A percentile compares a stretch with the other conserved stretches of the same genome.
phyloP scores from a whole-genome alignment of 2,113 vertebrate species.

The Sporophila hypoxantha region DNA sequence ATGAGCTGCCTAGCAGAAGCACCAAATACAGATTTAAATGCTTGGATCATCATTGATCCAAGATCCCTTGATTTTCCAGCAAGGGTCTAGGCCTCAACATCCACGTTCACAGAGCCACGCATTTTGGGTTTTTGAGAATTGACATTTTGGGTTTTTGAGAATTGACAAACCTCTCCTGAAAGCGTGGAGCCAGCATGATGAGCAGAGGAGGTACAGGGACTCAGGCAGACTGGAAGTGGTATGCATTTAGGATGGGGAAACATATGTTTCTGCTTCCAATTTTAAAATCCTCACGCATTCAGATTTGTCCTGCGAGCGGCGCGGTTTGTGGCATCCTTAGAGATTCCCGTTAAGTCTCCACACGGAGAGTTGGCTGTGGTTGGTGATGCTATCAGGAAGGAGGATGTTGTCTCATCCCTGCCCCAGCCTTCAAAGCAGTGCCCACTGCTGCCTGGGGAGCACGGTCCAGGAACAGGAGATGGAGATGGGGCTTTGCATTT shows the following conservation, averaged over 20 bases:
- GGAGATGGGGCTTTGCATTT: background rate
- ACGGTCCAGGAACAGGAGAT: background rate
- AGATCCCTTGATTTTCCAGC: background rate
- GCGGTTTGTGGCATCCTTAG: background rate
- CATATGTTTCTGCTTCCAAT: background rate
- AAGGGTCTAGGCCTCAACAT: background rate
- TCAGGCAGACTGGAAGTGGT: background rate
- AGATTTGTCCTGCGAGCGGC: rapidly evolving
- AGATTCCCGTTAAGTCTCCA: background rate
- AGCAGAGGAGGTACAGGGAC: background rate
- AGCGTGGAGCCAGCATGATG: background rate
- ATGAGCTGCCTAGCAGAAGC: background rate
- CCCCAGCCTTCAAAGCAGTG: background rate
- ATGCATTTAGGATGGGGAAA: background rate
- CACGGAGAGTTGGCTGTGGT: background rate
- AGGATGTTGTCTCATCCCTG: background rate
- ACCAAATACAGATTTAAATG: background rate
- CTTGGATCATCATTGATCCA: background rate
- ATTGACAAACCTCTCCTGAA: background rate
- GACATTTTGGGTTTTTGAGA: too few relatives aligned
- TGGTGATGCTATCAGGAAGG: background rate
- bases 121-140: too few relatives aligned
- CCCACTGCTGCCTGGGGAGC: background rate
- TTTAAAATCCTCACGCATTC: background rate
- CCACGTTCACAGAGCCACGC: rapidly evolving